Conservation (phyloP, 2,888 invertebrate genomes). For the Peribatodes rhomboidaria region DNA sequence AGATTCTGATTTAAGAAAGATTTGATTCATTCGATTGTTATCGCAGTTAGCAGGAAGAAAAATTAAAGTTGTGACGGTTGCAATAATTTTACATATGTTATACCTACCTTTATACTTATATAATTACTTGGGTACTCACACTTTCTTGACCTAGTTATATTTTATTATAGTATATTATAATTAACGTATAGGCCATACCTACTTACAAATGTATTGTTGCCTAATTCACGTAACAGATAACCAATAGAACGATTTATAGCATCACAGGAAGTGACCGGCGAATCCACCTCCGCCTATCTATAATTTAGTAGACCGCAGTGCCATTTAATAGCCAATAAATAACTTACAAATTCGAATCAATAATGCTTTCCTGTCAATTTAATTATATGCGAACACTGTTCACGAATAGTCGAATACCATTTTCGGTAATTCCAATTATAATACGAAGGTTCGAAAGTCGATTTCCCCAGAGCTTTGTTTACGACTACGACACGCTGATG, state of each 20-base stretch:
- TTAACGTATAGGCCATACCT: too few relatives aligned
- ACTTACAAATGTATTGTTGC: neutral
- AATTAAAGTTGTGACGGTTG: too few relatives aligned
- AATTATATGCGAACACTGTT: conserved; percentile 47
- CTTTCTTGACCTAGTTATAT: too few relatives aligned
- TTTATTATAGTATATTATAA: too few relatives aligned
- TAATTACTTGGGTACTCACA: too few relatives aligned
- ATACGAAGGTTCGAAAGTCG: conserved; percentile 58
- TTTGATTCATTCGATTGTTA: too few relatives aligned
- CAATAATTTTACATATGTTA: too few relatives aligned
- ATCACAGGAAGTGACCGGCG: conserved; percentile 32
- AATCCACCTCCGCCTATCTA: conserved; percentile 30
- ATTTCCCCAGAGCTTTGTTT: conserved; percentile 64
- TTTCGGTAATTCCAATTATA: conserved; percentile 68
- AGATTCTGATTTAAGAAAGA: too few relatives aligned
- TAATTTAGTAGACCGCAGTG: conserved; percentile 31
- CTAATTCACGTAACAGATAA: conserved; percentile 13
- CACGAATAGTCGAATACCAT: conserved; percentile 50
- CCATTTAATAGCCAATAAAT: conserved; percentile 38
- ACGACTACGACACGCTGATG: conserved; percentile 55
- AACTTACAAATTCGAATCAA: conserved; percentile 33
- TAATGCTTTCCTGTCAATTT: conserved; percentile 42
- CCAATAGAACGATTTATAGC: conserved; percentile 25
- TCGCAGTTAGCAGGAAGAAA: too few relatives aligned
- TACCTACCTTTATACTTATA: too few relatives aligned